Conservation (phyloP, 1,140 invertebrate genomes). For the Drosophila pruinosa region DNA sequence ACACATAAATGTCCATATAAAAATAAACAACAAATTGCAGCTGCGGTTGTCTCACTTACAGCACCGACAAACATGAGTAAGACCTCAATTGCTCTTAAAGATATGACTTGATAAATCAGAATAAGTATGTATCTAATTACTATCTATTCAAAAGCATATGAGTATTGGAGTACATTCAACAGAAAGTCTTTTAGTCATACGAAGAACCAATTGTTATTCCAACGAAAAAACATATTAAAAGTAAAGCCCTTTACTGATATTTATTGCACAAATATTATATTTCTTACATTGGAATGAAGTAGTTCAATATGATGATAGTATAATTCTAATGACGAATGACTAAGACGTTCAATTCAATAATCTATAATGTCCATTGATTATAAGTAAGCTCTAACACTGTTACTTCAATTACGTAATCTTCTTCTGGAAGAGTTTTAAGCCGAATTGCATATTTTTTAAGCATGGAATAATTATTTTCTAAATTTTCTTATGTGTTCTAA, state of each 20-base stretch:
- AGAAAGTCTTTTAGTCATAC: neutral
- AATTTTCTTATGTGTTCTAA: no score
- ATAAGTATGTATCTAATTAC: constrained; percentile 45
- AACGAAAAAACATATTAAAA: neutral
- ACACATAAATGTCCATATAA: constrained; percentile 20
- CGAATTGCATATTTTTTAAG: no score
- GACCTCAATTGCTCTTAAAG: constrained; percentile 43
- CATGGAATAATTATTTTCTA: no score
- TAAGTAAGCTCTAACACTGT: neutral
- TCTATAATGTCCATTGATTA: neutral
- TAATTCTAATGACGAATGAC: neutral
- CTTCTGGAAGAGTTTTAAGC: no score
- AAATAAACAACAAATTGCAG: constrained; percentile 29
- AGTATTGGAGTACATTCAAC: neutral
- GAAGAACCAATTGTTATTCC: neutral
- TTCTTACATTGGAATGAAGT: neutral
- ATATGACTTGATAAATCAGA: constrained; percentile 48
- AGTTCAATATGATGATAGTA: neutral
- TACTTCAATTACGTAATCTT: neutral
- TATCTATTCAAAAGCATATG: constrained; percentile 10
- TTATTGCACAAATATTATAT: neutral
- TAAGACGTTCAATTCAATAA: neutral
- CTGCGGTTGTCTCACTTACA: constrained; percentile 4
- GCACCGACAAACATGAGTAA: constrained; percentile 45
- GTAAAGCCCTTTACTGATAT: neutral